Conservation (phyloP, 2,888 invertebrate genomes). For the Lycocerus yunnanus region DNA sequence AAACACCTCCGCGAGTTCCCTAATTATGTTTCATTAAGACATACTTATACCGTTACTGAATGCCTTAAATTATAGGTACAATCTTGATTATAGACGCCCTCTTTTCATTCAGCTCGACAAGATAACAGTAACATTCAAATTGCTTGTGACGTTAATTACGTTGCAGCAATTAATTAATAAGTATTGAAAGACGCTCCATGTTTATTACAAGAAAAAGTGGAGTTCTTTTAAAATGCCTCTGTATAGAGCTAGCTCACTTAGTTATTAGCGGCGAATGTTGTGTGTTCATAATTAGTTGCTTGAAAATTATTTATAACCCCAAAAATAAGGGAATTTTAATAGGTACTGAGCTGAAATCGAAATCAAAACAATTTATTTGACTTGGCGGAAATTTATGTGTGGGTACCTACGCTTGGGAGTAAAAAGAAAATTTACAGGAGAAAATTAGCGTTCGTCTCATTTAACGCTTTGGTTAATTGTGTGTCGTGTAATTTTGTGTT, state of each 20-base stretch:
- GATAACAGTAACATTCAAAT: conserved; percentile 51
- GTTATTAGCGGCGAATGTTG: not conserved
- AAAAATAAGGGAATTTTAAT: not conserved
- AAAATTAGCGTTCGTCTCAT: conserved; percentile 35
- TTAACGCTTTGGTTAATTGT: conserved; percentile 31
- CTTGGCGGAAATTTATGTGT: conserved; percentile 10
- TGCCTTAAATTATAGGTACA: conserved; percentile 49
- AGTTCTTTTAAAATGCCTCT: not conserved
- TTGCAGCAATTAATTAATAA: conserved; percentile 37
- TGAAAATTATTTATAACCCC: not conserved
- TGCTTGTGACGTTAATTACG: conserved; percentile 47
- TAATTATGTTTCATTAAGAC: conserved; percentile 51
- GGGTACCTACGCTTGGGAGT: conserved; percentile 7
- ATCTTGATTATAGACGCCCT: conserved; percentile 31
- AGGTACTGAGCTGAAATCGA: too few species aligned
- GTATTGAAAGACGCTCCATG: conserved; percentile 12
- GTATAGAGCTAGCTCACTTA: not conserved
- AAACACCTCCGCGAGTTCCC: conserved; percentile 39
- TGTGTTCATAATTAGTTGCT: not conserved
- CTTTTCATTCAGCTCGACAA: conserved; percentile 50
- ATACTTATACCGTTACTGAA: conserved; percentile 47
- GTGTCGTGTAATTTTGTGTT: conserved; percentile 24
- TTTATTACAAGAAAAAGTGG: not conserved
- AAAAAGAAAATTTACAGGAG: conserved; percentile 36
- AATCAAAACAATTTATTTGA: conserved; percentile 1